phyloP scores from a whole-genome alignment of 1,140 invertebrate species.

The Ceratina calcarata region DNA sequence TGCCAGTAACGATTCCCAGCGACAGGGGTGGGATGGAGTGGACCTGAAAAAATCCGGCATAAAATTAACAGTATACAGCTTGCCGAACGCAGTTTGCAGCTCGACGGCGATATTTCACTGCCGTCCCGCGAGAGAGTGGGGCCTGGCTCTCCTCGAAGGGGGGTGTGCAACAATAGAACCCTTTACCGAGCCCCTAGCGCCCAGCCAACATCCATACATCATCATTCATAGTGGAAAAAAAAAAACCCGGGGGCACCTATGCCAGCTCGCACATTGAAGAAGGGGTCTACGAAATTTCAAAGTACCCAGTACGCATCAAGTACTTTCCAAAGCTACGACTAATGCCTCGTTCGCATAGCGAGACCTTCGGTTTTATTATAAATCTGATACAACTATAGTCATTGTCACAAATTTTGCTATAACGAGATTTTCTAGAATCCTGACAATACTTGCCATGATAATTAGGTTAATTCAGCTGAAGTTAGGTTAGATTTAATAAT shows the following conservation, averaged over 20 bases:
- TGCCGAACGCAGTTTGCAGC: slow-evolving; percentile 72
- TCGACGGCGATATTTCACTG: slow-evolving; percentile 76
- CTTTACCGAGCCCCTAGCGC: slow-evolving; percentile 78
- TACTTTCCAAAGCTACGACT: slow-evolving; percentile 50
- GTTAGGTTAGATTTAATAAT: too few species aligned
- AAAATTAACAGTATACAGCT: slow-evolving; percentile 78
- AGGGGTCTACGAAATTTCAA: slow-evolving; percentile 61
- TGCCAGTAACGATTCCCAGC: slow-evolving; percentile 18
- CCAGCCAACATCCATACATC: slow-evolving; percentile 80
- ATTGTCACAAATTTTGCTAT: too few species aligned
- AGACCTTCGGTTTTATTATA: neutral
- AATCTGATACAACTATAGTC: too few species aligned
- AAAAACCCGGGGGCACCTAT: slow-evolving; percentile 60
- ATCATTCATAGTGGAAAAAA: slow-evolving; percentile 78
- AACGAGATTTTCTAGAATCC: too few species aligned
- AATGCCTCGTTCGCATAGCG: slow-evolving; percentile 21
- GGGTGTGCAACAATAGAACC: slow-evolving; percentile 77
- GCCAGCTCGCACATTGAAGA: slow-evolving; percentile 26
- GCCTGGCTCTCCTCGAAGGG: slow-evolving; percentile 63
- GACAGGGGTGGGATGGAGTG: slow-evolving; percentile 51
- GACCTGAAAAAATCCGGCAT: slow-evolving; percentile 75
- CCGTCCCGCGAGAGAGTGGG: slow-evolving; percentile 64
- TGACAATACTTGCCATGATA: too few species aligned
- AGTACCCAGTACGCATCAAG: slow-evolving; percentile 60
- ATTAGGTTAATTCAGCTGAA: too few species aligned